A percentile compares a stretch with the other conserved stretches of the same genome.
Evolutionary conservation across 1,140 invertebrate species (phyloP).

Genomic region (Lanistes nyassanus): DNA sequence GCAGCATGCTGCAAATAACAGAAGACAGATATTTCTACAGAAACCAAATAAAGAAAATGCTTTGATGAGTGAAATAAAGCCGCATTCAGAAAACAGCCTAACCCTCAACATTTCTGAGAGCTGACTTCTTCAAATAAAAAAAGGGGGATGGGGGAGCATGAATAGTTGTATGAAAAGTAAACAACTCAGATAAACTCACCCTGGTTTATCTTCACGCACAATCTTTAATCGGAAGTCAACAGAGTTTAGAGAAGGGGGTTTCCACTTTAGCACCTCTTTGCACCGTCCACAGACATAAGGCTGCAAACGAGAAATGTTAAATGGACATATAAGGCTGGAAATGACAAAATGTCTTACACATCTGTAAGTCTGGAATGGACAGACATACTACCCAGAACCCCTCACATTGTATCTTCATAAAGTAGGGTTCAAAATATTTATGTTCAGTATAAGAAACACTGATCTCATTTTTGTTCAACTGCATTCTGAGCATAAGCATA

Average conservation of each 20-base stretch:
- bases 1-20: slow-evolving; percentile 73
- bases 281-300: slow-evolving; percentile 86
- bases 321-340: too few species aligned
- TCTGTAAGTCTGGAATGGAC: neutral
- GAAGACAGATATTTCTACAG: neutral
- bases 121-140: too few species aligned
- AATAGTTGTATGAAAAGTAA: too few species aligned
- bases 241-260: slow-evolving; percentile 91
- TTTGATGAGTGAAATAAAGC: too few species aligned
- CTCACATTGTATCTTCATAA: neutral
- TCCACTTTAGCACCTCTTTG: slow-evolving; percentile 95
- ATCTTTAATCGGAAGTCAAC: slow-evolving; percentile 95
- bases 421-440: neutral
- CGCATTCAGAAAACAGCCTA: too few species aligned
- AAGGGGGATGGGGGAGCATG: too few species aligned
- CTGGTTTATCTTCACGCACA: slow-evolving; percentile 75
- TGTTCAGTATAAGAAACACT: neutral
- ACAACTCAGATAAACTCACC: slow-evolving; percentile 70
- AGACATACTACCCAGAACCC: neutral
- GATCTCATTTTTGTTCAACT: neutral
- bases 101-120: too few species aligned
- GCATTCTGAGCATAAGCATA: neutral
- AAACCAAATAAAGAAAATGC: too few species aligned
- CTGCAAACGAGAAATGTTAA: slow-evolving; percentile 69
- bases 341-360: neutral